Percentiles rank a stretch among this genome's conserved stretches.
phyloP scores from a whole-genome alignment of 2,113 vertebrate genomes.

The Tupaia tana region DNA sequence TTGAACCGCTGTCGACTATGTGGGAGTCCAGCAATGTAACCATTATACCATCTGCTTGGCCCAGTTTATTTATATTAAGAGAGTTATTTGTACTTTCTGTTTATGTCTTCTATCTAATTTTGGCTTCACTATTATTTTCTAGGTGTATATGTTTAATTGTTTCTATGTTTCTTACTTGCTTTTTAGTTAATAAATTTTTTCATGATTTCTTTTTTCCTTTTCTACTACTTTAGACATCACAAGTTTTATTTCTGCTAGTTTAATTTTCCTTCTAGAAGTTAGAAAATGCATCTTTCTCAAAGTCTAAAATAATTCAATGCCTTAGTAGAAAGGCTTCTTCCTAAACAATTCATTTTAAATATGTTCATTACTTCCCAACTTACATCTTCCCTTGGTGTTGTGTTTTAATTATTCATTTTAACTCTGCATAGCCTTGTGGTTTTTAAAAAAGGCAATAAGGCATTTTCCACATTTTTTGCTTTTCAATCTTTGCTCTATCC shows the following conservation, averaged over 20 bases:
- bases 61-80: not conserved
- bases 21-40: no score
- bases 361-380: not conserved
- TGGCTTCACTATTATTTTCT: not conserved
- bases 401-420: not conserved
- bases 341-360: not conserved
- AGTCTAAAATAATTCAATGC: not conserved
- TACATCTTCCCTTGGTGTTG: not conserved
- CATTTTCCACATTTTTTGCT: not conserved
- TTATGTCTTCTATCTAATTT: not conserved
- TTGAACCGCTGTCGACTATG: no score
- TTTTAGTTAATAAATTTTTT: slow-evolving; percentile 22
- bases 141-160: not conserved
- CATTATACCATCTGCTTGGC: no score
- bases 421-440: not conserved
- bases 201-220: not conserved
- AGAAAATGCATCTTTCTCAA: not conserved
- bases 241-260: not conserved
- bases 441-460: not conserved
- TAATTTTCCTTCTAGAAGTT: slow-evolving; percentile 29
- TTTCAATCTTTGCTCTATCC: not conserved
- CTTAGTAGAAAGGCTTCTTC: not conserved
- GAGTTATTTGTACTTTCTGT: not conserved
- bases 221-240: not conserved
- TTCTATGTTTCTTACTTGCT: not conserved